Evolutionary conservation across 2,888 invertebrate species (phyloP).

Genomic region (Dynastes grantii): DNA sequence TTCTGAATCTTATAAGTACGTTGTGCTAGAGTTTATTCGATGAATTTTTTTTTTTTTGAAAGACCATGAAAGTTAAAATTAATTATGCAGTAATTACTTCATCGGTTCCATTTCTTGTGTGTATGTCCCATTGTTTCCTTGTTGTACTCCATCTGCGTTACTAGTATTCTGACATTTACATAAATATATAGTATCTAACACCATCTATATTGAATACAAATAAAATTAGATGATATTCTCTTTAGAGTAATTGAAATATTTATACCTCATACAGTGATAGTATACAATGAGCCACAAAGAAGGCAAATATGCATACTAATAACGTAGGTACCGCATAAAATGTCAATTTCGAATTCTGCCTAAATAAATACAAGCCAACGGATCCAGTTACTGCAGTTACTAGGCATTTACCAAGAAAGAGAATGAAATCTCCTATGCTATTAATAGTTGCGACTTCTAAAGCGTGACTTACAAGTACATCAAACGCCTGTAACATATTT

Average conservation of each 20-base stretch:
- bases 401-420: constrained; percentile 89
- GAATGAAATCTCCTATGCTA: constrained; percentile 92
- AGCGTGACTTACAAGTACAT: constrained; percentile 86
- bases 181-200: constrained; percentile 93
- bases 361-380: constrained; percentile 84
- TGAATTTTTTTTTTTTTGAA: not conserved
- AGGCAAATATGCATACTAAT: constrained; percentile 87
- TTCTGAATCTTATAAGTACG: constrained; percentile 30
- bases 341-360: constrained; percentile 81
- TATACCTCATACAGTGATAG: constrained; percentile 93
- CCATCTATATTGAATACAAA: constrained; percentile 78
- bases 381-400: constrained; percentile 89
- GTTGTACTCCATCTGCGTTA: constrained; percentile 84
- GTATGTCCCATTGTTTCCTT: constrained; percentile 62
- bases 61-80: not conserved
- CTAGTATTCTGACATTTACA: constrained; percentile 95
- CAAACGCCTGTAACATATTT: constrained; percentile 81
- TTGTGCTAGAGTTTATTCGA: constrained; percentile 33
- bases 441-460: constrained; percentile 94
- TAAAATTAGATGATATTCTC: not conserved
- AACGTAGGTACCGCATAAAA: constrained; percentile 92
- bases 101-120: constrained; percentile 71
- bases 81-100: constrained; percentile 60
- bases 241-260: not conserved
- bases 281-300: constrained; percentile 94